Base-by-base conservation (phyloP, 2,113 vertebrate genomes). In the Ahaetulla prasina region DNA sequence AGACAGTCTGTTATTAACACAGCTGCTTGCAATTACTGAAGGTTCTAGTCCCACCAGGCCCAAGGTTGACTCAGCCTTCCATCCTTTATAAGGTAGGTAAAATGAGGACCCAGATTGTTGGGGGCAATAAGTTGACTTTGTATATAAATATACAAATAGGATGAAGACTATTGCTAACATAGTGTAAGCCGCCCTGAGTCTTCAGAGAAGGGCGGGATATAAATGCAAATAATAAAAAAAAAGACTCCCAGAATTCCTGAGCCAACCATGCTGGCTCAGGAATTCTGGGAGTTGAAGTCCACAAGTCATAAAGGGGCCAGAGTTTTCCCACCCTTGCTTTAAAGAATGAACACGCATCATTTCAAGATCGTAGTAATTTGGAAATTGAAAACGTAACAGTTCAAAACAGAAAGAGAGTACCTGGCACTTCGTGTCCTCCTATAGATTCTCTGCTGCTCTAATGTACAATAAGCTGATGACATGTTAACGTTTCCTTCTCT, bases 331-430 rank as follows among this genome's bases (percentile, higher is more conserved):
- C 25, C 12, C 10, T 12, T 68, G 18, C 14, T 80, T 80, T 39
- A 80, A 7, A 80, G 35, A 43, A 80, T 80, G 16, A 80, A 39
- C 35, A 35, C 8, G 3, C 43, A 52, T 52, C 43, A 45, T 94
- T 92, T 93, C 57, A 94, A 52, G 87, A 86, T 88, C 49, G 53
- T 57, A 94, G 47, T 52, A 54, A 92, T 43, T 94, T 94, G 20
- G 85, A 80, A 94, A 93, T 14, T 35, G 88, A 94, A 95, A 95
- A 14, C 0, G 0, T 55, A 91, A 91, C 12, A 94, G 94, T 96
- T 60, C 88, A 84, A 95, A 97, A 96, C 84, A 92, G 39, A 88
- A 93, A 80, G 89, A 20, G 10, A 95, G 55, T 39, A 90, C 25
- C 92, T 92, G 25, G 39, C 16, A 90, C 87, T 90, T 91, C 39